Conservation (phyloP, 2,888 invertebrate species). For the Leptopilina myrica region DNA sequence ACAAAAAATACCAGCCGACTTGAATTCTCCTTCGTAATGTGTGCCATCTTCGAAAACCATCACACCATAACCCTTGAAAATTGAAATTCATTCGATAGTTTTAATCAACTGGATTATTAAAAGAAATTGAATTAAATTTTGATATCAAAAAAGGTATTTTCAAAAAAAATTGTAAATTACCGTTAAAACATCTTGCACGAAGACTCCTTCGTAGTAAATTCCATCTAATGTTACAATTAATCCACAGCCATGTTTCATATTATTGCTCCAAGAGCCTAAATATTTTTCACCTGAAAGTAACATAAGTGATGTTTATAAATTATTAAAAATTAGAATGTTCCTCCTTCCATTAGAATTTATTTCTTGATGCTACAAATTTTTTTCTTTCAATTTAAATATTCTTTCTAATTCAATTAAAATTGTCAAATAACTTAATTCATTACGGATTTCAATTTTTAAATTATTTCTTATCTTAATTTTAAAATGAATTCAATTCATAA, state of each 20-base stretch:
- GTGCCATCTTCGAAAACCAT: constrained; percentile 93
- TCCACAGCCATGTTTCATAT: constrained; percentile 89
- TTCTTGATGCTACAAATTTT: no score
- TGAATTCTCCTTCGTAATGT: constrained; percentile 92
- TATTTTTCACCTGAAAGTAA: constrained; percentile 86
- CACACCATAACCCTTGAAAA: constrained; percentile 87
- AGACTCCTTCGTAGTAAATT: constrained; percentile 93
- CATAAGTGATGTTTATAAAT: background rate
- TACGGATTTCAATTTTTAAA: no score
- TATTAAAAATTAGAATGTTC: background rate
- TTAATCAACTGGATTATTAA: no score
- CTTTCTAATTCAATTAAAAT: no score
- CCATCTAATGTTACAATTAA: constrained; percentile 92
- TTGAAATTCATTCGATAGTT: constrained; percentile 33
- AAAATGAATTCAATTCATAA: no score
- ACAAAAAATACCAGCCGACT: constrained; percentile 86
- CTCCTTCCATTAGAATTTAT: no score
- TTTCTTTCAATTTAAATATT: no score
- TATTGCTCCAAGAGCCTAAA: constrained; percentile 92
- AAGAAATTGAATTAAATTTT: constrained; percentile 16
- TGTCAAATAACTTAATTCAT: no score
- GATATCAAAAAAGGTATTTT: background rate
- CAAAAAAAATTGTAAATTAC: constrained; percentile 74
- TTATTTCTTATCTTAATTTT: no score
- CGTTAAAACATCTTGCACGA: constrained; percentile 86